Evolutionary conservation across 53 echinoderm and acorn worm genomes (phyloP), one percentile per base, ranked within the genome.

Genomic region (Mesocentrotus franciscanus): DNA sequence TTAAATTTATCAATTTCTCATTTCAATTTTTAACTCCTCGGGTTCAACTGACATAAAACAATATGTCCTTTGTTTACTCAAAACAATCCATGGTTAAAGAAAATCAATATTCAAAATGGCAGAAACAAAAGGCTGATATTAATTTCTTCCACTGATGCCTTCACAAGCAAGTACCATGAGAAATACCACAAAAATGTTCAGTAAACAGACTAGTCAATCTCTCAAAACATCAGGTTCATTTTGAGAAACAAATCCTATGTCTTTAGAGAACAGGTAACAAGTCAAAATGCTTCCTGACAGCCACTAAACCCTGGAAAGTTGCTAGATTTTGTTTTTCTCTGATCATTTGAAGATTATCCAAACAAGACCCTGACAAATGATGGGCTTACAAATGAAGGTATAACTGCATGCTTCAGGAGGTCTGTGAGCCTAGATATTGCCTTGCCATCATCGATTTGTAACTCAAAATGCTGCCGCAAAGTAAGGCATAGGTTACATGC

Each of bases 391-490:
- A 18, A 85, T 56, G 56, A 85, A 20, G 11, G 85, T 49, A 85
- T 85, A 85, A 85, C 49, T 79, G 33, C 34, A 35, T 15, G 36
- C 79, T 79, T 79, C 34, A 35, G 29, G 34, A 79, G 79, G 79
- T 79, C 16, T 79, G 2, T 17, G 29, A 8, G 24, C 18, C 2
- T 22, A 56, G 85, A 85, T 56, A 85, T 56, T 85, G 85, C 18
- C 85, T 85, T 85, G 85, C 85, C 85, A 56, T 56, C 85, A 85
- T 55, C 22, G 55, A 85, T 85, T 85, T 85, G 55, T 85, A 85
- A 85, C 56, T 22, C 24, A 55, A 6, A 20, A 85, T n/a, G 56
- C 85, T 1, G 26, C 26, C 22, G 1, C 13, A 56, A 22, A 55
- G 85, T 15, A 85, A 56, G 56, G 22, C 11, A 22, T 7, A 85